Base-by-base conservation (phyloP, 1,140 invertebrate genomes). In the Heliconius himera region DNA sequence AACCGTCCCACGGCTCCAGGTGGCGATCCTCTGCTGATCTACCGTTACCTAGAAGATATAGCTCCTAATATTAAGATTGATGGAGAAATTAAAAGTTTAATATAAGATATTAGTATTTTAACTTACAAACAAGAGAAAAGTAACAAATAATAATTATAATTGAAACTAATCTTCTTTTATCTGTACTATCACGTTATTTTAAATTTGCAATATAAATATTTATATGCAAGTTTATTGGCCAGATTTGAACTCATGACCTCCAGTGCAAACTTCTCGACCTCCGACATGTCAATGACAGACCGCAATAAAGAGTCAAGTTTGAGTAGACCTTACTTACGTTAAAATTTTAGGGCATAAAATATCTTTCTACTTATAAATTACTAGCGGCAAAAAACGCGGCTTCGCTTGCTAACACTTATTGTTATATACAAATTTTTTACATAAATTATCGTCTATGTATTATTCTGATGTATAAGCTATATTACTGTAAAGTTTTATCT, bases 1-100 rank as follows among this genome's bases (percentile, higher is more conserved):
- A 95, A 54, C 96, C 96, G 88, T 98, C 98, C 98, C 98, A 99
- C 41, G 98, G 98, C 91, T 98, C 97, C 66, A 99, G 93, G 90
- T 98, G 97, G 86, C 96, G 97, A 88, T 98, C 98, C 82, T 96
- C 96, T 13, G 95, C 89, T 73, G 89, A 85, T 29, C 90, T 85
- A n/a, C 87, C 93, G 88, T 93, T 95, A 85, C 95, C 86, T 90
- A 82, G 1, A 66, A 60, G 4, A 46, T 46, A 46, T 16, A 46
- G 16, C 3, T 16, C 16, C 4, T 5, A 16, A 46, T 46, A 46
- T 46, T 46, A 46, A 46, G 3, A 46, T 46, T 16, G 41, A 46
- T 16, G 16, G 3, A 46, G 13, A 46, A 46, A 16, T 46, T 5
- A 46, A 46, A 46, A 46, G 13, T 16, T 46, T 46, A 16, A 46